Base-by-base conservation (phyloP, 2,888 invertebrate species). In the Mimachlamys varia region DNA sequence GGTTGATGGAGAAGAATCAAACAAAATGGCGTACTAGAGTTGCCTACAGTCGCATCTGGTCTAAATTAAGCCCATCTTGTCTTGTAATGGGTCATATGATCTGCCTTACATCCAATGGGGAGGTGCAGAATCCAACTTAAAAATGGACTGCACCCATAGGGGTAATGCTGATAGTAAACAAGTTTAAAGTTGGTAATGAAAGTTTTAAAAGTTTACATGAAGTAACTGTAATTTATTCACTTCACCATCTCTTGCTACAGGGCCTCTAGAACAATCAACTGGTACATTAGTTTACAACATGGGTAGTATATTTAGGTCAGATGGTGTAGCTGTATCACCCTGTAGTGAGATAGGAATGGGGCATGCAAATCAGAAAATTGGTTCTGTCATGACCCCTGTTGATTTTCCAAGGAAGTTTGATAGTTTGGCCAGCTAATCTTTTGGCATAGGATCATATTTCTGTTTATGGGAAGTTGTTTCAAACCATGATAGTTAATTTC, bases 41-140 rank as follows among this genome's bases (percentile, higher is more conserved):
- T 76, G 88, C 89, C 89, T 58, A 90, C 88, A 90, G 49, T 55
- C 44, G 89, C 92, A 92, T 92, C 92, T 92, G 92, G 89, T 87
- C 89, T 92, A 89, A 90, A 92, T 92, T 90, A 92, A 90, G 88
- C 89, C 87, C 90, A 90, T 91, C 89, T 91, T 92, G 89, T 90
- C 91, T 91, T 92, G 88, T 89, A 62, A 76, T 87, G 91, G 92
- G 89, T 92, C 92, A 92, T 92, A 91, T 92, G 92, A 91, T 92
- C 90, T 89, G 88, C 89, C 91, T 76, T 76, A 90, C 90, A 89
- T 92, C 90, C 90, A 91, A 90, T 92, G 91, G 89, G 87, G 89
- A 91, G 89, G 89, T 58, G 91, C 88, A 76, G 87, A 88, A 90
- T 90, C 90, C 90, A 90, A 91, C 89, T 91, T 89, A 58, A 89